A percentile compares a stretch with the other conserved stretches of the same genome.
These are phyloP conservation scores for Xanthia icteritia DNA, from an alignment of 2,888 invertebrate species.

Conservation along the genomic window DNA sequence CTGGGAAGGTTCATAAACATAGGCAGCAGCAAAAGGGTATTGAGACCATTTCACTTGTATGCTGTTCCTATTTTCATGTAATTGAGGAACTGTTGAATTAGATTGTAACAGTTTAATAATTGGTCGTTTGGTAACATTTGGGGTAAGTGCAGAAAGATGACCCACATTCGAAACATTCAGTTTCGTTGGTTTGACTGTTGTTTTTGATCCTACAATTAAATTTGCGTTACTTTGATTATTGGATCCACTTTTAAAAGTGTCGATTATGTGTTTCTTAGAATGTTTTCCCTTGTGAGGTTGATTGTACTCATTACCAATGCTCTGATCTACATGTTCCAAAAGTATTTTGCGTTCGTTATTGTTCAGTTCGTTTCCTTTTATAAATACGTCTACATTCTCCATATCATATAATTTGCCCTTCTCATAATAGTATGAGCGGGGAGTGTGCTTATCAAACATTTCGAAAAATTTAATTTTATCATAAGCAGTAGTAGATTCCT, in stretches of 20 bases:
- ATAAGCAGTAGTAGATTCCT: slow-evolving; percentile 64
- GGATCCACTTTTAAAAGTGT: slow-evolving; percentile 38
- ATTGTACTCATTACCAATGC: slow-evolving; percentile 61
- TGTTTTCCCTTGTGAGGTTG: slow-evolving; percentile 68
- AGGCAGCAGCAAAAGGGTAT: slow-evolving; percentile 82
- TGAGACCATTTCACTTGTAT: slow-evolving; percentile 73
- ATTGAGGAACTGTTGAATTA: slow-evolving; percentile 1
- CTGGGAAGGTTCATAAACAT: slow-evolving; percentile 83
- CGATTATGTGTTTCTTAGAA: slow-evolving; percentile 74
- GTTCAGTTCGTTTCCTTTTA: slow-evolving; percentile 53
- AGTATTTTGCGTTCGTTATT: slow-evolving; percentile 60
- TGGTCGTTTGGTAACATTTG: slow-evolving; percentile 24
- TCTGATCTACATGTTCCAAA: slow-evolving; percentile 71
- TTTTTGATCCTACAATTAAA: neutral
- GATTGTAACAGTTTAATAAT: slow-evolving; percentile 13
- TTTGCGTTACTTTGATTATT: slow-evolving; percentile 11
- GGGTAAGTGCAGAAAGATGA: neutral
- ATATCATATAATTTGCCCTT: slow-evolving; percentile 48
- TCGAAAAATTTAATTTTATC: slow-evolving; percentile 86
- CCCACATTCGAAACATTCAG: slow-evolving; percentile 10
- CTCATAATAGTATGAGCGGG: slow-evolving; percentile 36
- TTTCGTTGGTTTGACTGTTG: slow-evolving; percentile 13
- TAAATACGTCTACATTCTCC: slow-evolving; percentile 50
- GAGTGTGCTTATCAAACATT: slow-evolving; percentile 81
- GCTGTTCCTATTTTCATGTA: slow-evolving; percentile 29